These are phyloP conservation scores for Pherbina coryleti DNA, from an alignment of 2,888 invertebrate genomes.

Conservation along the genomic window DNA sequence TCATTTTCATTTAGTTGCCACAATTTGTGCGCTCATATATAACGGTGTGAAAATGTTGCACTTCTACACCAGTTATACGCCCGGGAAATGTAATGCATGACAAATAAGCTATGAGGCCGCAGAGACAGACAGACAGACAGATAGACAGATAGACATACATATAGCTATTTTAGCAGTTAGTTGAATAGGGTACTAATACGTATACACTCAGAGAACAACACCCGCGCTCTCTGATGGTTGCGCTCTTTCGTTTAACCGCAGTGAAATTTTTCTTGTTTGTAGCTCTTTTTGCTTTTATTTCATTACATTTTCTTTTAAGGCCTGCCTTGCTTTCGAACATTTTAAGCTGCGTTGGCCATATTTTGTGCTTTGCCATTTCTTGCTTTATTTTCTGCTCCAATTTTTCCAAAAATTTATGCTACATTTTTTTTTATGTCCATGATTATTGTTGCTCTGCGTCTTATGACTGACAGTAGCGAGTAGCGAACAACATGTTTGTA, in stretches of 20 bases:
- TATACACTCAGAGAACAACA: background rate
- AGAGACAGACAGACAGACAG: background rate
- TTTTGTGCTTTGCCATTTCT: no score
- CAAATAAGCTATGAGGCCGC: constrained; percentile 13
- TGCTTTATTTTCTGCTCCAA: no score
- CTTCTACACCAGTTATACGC: background rate
- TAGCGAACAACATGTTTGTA: background rate
- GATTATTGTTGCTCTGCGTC: background rate
- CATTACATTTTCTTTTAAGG: no score
- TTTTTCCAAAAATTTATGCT: background rate
- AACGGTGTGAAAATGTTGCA: background rate
- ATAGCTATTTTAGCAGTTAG: no score
- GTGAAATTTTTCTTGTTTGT: background rate
- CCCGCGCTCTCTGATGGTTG: background rate
- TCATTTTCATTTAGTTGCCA: background rate
- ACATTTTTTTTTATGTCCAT: background rate
- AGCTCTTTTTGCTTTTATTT: background rate
- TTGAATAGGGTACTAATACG: background rate
- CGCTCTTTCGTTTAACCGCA: background rate
- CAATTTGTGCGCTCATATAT: no score
- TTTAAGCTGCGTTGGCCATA: no score
- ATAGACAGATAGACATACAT: no score
- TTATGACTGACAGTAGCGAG: background rate
- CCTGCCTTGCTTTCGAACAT: no score
- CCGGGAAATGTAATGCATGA: constrained; percentile 22